Percentiles rank a stretch among this genome's conserved stretches.
Evolutionary conservation across 2,888 invertebrate species (phyloP).

Genomic region (Drosophila hawaiiensis): DNA sequence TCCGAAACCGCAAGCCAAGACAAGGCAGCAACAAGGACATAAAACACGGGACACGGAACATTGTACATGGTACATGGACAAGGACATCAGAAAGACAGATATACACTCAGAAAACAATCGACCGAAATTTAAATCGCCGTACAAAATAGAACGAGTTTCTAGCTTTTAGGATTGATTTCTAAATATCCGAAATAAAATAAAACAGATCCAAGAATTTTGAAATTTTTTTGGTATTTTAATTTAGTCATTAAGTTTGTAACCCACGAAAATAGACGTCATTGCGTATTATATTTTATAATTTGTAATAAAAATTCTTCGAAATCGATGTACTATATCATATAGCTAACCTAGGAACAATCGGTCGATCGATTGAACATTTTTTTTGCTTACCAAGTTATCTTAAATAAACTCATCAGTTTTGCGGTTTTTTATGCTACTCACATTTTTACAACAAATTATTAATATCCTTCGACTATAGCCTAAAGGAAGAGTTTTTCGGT

Average conservation of each 20-base stretch:
- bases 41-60: slow-evolving; percentile 15
- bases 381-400: neutral
- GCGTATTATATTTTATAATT: neutral
- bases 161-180: too few species aligned
- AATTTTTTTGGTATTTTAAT: too few species aligned
- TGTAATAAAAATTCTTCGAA: neutral
- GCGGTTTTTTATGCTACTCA: neutral
- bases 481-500: too few species aligned
- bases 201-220: too few species aligned
- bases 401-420: neutral
- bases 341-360: neutral
- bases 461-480: neutral
- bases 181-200: too few species aligned
- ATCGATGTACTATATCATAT: neutral
- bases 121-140: too few species aligned
- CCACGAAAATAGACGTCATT: too few species aligned
- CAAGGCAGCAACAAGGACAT: slow-evolving; percentile 29
- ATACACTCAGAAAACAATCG: neutral
- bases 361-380: neutral
- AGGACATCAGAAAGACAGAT: slow-evolving; percentile 2
- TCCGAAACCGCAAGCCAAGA: slow-evolving; percentile 60
- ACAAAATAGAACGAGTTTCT: too few species aligned
- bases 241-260: too few species aligned
- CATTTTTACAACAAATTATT: neutral
- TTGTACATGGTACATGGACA: slow-evolving; percentile 31